phyloP scores from a whole-genome alignment of 2,888 invertebrate species.

The Apoda limacodes region DNA sequence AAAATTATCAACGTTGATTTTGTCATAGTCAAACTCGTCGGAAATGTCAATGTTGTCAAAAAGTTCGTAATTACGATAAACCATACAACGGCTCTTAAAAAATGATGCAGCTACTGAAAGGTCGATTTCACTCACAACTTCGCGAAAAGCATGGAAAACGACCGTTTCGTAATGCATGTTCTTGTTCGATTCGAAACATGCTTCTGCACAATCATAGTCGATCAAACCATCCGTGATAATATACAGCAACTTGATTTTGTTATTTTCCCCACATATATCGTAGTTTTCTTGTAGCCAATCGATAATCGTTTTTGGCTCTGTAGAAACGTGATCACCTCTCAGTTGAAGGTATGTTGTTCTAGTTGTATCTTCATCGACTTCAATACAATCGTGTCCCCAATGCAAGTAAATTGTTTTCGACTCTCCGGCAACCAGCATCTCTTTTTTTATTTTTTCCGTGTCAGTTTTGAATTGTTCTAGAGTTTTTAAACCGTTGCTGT shows the following conservation, averaged over 20 bases:
- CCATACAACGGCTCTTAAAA: slow-evolving; percentile 23
- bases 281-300: slow-evolving; percentile 13
- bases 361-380: slow-evolving; percentile 22
- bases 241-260: slow-evolving; percentile 25
- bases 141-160: slow-evolving; percentile 25
- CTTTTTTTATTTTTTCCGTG: slow-evolving; percentile 20
- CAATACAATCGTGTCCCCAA: slow-evolving; percentile 23
- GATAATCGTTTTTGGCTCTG: slow-evolving; percentile 19
- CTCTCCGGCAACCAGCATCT: slow-evolving; percentile 13
- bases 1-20: slow-evolving; percentile 26
- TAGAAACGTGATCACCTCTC: slow-evolving; percentile 4
- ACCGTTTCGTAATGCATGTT: slow-evolving; percentile 26
- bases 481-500: slow-evolving; percentile 22
- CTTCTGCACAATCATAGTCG: not conserved
- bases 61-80: slow-evolving; percentile 25
- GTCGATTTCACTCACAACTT: slow-evolving; percentile 12
- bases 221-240: slow-evolving; percentile 29
- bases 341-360: slow-evolving; percentile 8
- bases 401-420: slow-evolving; percentile 25
- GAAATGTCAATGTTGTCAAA: slow-evolving; percentile 25
- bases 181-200: slow-evolving; percentile 21
- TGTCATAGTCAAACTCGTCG: slow-evolving; percentile 26
- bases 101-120: slow-evolving; percentile 26
- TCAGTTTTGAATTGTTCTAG: slow-evolving; percentile 22
- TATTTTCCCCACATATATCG: slow-evolving; percentile 10